Base-by-base conservation (phyloP, 2,888 invertebrate genomes). In the Bombylius major region DNA sequence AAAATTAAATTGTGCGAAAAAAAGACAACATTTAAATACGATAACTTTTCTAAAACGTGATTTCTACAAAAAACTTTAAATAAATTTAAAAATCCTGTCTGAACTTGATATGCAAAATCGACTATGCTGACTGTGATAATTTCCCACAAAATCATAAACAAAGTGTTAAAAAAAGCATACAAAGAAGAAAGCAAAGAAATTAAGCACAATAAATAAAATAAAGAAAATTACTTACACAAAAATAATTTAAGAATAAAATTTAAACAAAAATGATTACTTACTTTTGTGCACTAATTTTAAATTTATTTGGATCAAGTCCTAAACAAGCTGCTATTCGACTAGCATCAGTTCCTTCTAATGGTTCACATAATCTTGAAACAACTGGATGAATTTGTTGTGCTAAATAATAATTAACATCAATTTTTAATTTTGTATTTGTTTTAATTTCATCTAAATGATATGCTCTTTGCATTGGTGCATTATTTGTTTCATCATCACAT, bases 381-480 rank as follows among this genome's bases (percentile, higher is more conserved):
- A 99, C 96, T 0, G 99, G 99, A 72, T 96, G 95, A 48, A 99
- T 82, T 77, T 99, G 99, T 68, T 94, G 89, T 0, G 89, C 82
- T 62, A 99, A 77, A 75, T 99, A 99, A 75, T 99, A 99, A 62
- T 85, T 82, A 4, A 81, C 80, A 72, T 99, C 99, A 4, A 91
- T 78, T 70, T 85, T 86, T 3, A 92, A 75, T 13, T 69, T 66
- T 53, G 84, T 83, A 6, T 73, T 78, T 62, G 80, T 82, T 69
- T 89, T 87, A 46, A 93, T 70, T 71, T 99, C 98, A 61, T 94
- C 93, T 51, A 91, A 79, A 70, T 96, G 95, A 71, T 98, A 99
- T 0, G 92, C 95, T 65, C 98, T 78, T 73, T 98, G 96, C 8
- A 86, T 89, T 0, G 94, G 84, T 0, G 89, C 77, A 62, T 84